These are phyloP conservation scores for Argyra leucocephala DNA, from an alignment of 2,888 invertebrate species.

Conservation along the genomic window DNA sequence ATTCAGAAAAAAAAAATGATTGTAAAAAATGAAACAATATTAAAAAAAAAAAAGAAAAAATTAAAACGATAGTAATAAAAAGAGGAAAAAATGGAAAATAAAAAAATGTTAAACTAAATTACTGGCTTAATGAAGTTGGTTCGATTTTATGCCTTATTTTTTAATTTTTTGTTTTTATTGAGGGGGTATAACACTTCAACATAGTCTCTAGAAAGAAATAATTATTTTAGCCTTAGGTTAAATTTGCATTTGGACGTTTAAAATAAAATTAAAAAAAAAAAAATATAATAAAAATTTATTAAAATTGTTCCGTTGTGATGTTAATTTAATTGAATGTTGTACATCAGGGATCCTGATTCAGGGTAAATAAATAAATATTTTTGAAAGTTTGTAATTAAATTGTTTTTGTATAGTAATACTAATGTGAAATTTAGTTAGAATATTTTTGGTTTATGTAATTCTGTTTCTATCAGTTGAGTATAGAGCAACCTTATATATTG, in stretches of 20 bases:
- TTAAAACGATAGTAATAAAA: neutral
- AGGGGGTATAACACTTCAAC: constrained; percentile 1
- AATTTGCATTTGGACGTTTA: neutral
- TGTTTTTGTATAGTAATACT: too few relatives aligned
- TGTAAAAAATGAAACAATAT: neutral
- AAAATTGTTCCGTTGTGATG: neutral
- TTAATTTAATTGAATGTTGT: too few relatives aligned
- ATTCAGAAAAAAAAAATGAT: neutral
- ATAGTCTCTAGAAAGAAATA: neutral
- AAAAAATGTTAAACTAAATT: neutral
- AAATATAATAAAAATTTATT: neutral
- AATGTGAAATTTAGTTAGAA: too few relatives aligned
- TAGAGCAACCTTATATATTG: too few relatives aligned
- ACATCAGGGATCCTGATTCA: too few relatives aligned
- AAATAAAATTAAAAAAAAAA: neutral
- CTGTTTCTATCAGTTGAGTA: too few relatives aligned
- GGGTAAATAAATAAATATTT: too few relatives aligned
- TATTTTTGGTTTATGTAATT: too few relatives aligned
- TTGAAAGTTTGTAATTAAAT: too few relatives aligned
- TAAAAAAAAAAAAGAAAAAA: neutral
- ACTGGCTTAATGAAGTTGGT: neutral
- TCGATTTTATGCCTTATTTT: too few relatives aligned
- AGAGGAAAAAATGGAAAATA: neutral
- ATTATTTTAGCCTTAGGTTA: neutral
- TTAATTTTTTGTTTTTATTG: too few relatives aligned